Percentiles rank a stretch among this genome's conserved stretches.
phyloP scores from a whole-genome alignment of 2,113 vertebrate species.

The Probosciger aterrimus region DNA sequence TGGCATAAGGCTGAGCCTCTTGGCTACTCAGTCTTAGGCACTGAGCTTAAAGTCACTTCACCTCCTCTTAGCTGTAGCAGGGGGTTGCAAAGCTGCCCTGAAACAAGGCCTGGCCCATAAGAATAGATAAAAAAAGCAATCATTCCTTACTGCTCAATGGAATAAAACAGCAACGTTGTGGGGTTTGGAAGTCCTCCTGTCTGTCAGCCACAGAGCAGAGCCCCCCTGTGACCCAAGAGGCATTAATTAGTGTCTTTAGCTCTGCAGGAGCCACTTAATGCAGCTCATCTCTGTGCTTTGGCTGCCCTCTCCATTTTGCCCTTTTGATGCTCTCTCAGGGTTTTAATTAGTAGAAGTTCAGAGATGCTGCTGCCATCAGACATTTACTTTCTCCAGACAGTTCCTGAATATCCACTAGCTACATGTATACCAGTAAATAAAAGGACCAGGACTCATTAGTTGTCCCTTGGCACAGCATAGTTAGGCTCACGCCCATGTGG shows the following conservation, averaged over 20 bases:
- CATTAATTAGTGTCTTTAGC: background rate
- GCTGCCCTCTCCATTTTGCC: background rate
- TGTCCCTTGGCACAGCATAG: background rate
- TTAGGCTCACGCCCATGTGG: background rate
- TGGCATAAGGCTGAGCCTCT: background rate
- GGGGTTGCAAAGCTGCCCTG: background rate
- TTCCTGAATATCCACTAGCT: background rate
- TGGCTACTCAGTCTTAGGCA: background rate
- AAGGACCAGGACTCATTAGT: background rate
- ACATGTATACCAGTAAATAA: background rate
- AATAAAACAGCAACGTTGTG: background rate
- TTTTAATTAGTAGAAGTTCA: background rate
- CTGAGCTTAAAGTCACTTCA: background rate
- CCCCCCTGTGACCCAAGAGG: background rate
- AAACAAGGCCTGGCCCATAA: background rate
- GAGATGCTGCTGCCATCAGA: background rate
- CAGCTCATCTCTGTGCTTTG: background rate
- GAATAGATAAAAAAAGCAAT: background rate
- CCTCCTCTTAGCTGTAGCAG: background rate
- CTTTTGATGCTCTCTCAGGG: background rate
- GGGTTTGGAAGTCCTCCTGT: background rate
- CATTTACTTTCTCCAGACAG: background rate
- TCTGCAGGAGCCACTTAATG: background rate
- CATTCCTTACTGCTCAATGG: background rate
- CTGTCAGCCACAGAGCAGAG: background rate